These are phyloP conservation scores for Macroglossus sobrinus DNA, from an alignment of 2,113 vertebrate genomes.

Conservation along the genomic window DNA sequence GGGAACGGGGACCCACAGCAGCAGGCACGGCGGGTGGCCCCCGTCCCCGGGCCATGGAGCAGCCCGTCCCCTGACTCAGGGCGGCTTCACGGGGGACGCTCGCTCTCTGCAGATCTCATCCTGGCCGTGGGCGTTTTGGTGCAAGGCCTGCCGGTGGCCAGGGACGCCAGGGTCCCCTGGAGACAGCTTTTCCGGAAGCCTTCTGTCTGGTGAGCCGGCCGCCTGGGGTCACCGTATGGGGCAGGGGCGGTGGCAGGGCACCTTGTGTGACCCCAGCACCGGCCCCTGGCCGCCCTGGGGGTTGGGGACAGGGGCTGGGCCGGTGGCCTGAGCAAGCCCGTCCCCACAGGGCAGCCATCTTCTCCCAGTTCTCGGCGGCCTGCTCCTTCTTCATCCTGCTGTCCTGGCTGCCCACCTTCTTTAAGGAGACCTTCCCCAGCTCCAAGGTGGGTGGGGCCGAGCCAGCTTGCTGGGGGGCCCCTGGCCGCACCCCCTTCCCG, in stretches of 20 bases:
- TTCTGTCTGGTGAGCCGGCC: conserved; percentile 91
- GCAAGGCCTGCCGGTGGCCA: conserved; percentile 82
- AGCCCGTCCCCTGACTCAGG: fast-evolving
- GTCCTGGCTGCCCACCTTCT: conserved; percentile 98
- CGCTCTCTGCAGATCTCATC: conserved; percentile 83
- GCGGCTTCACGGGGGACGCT: fast-evolving
- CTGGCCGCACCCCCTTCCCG: no score
- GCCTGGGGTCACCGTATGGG: neutral
- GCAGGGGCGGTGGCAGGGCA: no score
- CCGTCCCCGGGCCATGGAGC: neutral
- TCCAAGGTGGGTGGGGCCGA: conserved; percentile 87
- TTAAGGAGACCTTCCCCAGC: conserved; percentile 93
- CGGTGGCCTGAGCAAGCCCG: neutral
- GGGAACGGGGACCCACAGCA: neutral
- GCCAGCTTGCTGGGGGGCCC: no score
- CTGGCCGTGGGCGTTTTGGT: conserved; percentile 87
- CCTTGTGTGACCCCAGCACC: neutral
- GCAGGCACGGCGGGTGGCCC: neutral
- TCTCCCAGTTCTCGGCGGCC: conserved; percentile 91
- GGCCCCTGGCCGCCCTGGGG: neutral
- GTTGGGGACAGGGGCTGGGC: neutral
- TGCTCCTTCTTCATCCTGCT: conserved; percentile 95
- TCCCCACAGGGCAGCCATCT: conserved; percentile 89
- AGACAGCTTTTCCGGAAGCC: conserved; percentile 90
- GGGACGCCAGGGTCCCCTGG: conserved; percentile 90